Base-by-base conservation (phyloP, 2,113 vertebrate species). In the Psammodynastes pulverulentus region DNA sequence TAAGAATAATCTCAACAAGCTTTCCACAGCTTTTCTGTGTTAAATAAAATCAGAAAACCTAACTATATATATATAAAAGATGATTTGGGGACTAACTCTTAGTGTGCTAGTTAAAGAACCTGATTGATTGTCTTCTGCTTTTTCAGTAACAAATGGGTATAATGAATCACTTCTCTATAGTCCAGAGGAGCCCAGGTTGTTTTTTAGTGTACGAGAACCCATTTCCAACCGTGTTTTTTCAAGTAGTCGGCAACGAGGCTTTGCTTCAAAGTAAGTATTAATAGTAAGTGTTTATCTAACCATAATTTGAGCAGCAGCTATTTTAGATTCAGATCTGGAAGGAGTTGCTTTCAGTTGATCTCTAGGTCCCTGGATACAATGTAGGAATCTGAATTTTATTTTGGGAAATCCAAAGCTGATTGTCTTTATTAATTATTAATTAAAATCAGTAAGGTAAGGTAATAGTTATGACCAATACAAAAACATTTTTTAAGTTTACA, bases 181-280 rank as follows among this genome's bases (percentile, higher is more conserved):
- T 95, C 99, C 99, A 4, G 99, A 99, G 92, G 99, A 99, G 94
- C 96, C 97, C 91, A 98, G 97, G 95, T 97, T 99, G 97, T 98
- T 99, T 96, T 99, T 98, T 97, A 99, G 99, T 94, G 94, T 99
- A 95, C 98, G 99, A 95, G 99, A 99, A 95, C 99, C 99, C 88
- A 99, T 99, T 89, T 97, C 98, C 92, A 99, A 99, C 97, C 96
- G 99, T 93, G 98, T 99, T 54, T 99, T 99, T 96, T 99, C 98
- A 89, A 99, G 97, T 95, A 99, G 98, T 89, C 97, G 97, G 8
- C 99, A 99, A 93, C 97, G 98, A 87, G 99, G 99, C 91, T 99
- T 99, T 93, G 98, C 98, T 95, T 98, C 96, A 93, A 99, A 98
- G 99, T 99, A 97, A 97, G 98, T 96, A 43, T 67, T 92, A n/a